Base-by-base conservation (phyloP, 2,797 vertebrate species). In the Premnoplex brunnescens region DNA sequence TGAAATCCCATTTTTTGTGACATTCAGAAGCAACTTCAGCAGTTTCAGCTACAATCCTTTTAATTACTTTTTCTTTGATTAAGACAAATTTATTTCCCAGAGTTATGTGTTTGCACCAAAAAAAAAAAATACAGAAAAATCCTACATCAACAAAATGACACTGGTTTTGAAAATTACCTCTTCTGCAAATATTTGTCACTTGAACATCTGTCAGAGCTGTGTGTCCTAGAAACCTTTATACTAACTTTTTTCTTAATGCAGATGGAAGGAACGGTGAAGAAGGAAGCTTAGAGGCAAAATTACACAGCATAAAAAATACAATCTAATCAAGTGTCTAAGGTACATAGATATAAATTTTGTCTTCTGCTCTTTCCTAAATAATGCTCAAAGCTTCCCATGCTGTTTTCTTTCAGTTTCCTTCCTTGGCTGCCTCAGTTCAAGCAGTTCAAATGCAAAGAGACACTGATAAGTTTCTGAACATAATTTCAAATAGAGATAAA, bases 51-150 rank as follows among this genome's bases (percentile, higher is more conserved):
- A 77, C 56, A 77, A 46, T 43, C 37, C 10, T 94, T 95, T 88
- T 92, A 94, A 95, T 94, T 87, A 77, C 24, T 89, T 88, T 94
- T 91, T 79, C 79, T 88, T 79, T 76, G 51, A 95, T 91, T 92
- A 85, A 89, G 84, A 85, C 24, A 79, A 92, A 93, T 92, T 73
- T 82, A 79, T 92, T 92, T 91, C 46, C 68, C 41, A 43, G 44
- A 89, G n/a, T 82, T 73, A 59, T 6, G 6, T 30, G 32, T 67
- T 95, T 77, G 58, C 64, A 80, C 44, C 92, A 85, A 91, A 89
- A 67, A 37, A 37, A 67, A 24, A 64, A 83, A 80, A 68, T 63
- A 41, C 32, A 56, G 72, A 87, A 82, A 85, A 75, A 76, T 28
- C 58, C 44, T 79, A 36, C 56, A 88, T 89, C 82, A 94, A 77